Evolutionary conservation across 2,888 invertebrate genomes (phyloP).

Genomic region (Limnephilus lunatus): DNA sequence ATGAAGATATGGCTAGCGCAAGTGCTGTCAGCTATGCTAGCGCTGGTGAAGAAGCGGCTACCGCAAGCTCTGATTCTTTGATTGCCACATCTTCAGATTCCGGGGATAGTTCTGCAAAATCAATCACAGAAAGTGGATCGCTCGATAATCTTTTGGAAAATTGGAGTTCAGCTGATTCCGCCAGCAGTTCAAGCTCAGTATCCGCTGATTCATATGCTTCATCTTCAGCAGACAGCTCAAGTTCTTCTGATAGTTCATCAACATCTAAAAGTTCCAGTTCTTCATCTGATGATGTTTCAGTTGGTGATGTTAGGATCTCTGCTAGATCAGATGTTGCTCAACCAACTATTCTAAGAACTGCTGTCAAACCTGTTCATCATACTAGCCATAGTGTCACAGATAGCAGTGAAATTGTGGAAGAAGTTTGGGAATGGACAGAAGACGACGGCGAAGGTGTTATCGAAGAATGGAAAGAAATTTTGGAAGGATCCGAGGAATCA

Average conservation of each 20-base stretch:
- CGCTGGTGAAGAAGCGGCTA: too few relatives aligned
- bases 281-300: neutral
- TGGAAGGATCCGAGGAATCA: neutral
- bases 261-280: neutral
- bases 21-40: too few relatives aligned
- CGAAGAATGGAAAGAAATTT: neutral
- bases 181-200: neutral
- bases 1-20: too few relatives aligned
- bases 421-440: constrained; percentile 2
- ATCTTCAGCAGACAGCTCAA: neutral
- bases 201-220: neutral
- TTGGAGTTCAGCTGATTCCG: neutral
- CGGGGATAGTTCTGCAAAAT: neutral
- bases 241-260: neutral
- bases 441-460: neutral
- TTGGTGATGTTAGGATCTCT: neutral
- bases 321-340: neutral
- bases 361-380: neutral
- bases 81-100: neutral
- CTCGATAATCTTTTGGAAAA: neutral
- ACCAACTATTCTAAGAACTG: neutral
- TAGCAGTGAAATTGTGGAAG: neutral
- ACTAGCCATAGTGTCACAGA: neutral
- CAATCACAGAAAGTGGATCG: neutral
- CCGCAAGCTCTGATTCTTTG: neutral